phyloP scores from a whole-genome alignment of 2,888 invertebrate species.

The Drosophila meridiana region DNA sequence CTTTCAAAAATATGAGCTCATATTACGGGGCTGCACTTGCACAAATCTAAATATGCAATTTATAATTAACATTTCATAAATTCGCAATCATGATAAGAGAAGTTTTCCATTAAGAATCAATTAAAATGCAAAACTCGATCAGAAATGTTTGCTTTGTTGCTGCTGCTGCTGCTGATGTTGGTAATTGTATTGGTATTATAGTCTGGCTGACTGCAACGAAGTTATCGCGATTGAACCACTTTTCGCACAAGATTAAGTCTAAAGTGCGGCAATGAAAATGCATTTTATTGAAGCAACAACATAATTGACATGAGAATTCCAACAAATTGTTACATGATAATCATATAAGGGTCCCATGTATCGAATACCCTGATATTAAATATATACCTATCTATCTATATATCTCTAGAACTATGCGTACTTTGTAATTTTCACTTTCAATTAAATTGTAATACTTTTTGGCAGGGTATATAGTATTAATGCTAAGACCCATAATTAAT shows the following conservation, averaged over 20 bases:
- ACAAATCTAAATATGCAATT: conserved; percentile 41
- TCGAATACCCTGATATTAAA: not conserved
- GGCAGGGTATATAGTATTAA: conserved; percentile 3
- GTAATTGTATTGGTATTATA: conserved; percentile 16
- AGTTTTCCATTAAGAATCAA: conserved; percentile 81
- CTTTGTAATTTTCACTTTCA: not conserved
- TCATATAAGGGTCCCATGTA: not conserved
- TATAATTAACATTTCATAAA: conserved; percentile 82
- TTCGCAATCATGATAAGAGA: conserved; percentile 74
- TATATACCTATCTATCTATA: too few species aligned
- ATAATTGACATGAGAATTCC: conserved; percentile 77
- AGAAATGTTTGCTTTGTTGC: conserved; percentile 25
- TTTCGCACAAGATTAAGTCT: conserved; percentile 75
- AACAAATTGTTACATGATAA: conserved; percentile 70
- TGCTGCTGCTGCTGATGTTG: conserved; percentile 2
- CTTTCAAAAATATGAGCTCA: conserved; percentile 70
- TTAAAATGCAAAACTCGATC: conserved; percentile 72
- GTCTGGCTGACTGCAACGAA: conserved; percentile 55
- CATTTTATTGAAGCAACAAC: conserved; percentile 71
- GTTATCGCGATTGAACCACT: conserved; percentile 79
- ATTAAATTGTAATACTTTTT: not conserved
- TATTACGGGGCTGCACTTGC: conserved; percentile 54
- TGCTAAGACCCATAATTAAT: conserved; percentile 8
- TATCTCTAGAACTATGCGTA: too few species aligned
- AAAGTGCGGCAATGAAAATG: conserved; percentile 72